Base-by-base conservation (phyloP, 2,113 vertebrate genomes). In the Alces alces region DNA sequence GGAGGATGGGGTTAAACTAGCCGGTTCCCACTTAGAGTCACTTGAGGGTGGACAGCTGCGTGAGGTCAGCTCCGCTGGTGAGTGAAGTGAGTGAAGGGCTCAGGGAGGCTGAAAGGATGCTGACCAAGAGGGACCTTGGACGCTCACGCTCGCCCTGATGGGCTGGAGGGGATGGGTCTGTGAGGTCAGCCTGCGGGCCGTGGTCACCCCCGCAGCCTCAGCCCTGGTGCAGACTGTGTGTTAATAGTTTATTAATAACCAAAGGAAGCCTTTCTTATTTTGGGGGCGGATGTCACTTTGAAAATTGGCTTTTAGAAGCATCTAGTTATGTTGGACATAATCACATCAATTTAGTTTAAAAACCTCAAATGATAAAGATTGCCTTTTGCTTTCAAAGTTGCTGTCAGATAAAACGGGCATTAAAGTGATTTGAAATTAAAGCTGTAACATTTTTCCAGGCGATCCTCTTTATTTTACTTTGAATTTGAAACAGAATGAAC, bases 351-450 rank as follows among this genome's bases (percentile, higher is more conserved):
- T 98, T 97, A 98, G 94, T 97, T 98, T 78, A 97, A 97, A 98
- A 98, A 97, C 96, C 97, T 98, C 98, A 97, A 97, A 93, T 91
- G 96, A 97, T 98, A 97, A 98, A 98, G 97, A 97, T 98, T 97
- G 97, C 96, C 94, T 98, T 98, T 98, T 98, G 94, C 97, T 97
- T 98, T 97, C 97, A 94, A 97, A 97, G 95, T 82, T n/a, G 13
- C 93, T 86, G 85, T 97, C 86, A 95, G 96, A 97, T 97, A 98
- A 98, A 98, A 98, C 30, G 39, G 91, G 92, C 91, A 78, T 96
- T 97, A 96, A 70, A 98, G 97, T 96, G 97, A 93, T 94, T 94
- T 97, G 95, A 97, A 96, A 97, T 98, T 91, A 98, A 98, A 98
- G 98, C 93, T 89, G 88, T 88, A 33, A 93, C 88, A 7, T 96